Evolutionary conservation across 1,140 invertebrate genomes (phyloP).

Genomic region (Sitobion miscanthi): DNA sequence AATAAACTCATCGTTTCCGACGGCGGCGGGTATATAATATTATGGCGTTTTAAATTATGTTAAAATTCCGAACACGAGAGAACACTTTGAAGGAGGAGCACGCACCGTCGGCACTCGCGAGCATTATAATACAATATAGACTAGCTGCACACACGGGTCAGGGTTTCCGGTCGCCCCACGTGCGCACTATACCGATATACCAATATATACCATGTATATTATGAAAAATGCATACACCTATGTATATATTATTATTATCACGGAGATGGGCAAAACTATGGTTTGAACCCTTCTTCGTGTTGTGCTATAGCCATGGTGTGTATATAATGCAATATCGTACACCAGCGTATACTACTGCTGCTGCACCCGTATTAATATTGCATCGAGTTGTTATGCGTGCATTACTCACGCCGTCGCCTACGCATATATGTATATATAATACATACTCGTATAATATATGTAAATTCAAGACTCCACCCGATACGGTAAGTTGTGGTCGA

Average conservation of each 20-base stretch:
- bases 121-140: not conserved
- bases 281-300: not conserved
- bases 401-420: too few relatives aligned
- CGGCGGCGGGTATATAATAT: too few relatives aligned
- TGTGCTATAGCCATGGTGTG: not conserved
- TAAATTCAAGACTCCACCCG: too few relatives aligned
- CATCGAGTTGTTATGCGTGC: too few relatives aligned
- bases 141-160: not conserved
- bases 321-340: not conserved
- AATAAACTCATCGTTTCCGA: not conserved
- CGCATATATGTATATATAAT: too few relatives aligned
- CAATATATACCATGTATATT: not conserved
- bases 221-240: slow-evolving; percentile 6
- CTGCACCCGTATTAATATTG: not conserved
- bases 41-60: not conserved
- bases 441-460: too few relatives aligned
- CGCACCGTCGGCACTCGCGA: not conserved
- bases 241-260: not conserved
- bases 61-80: not conserved
- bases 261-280: not conserved
- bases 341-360: too few relatives aligned
- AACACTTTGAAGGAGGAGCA: not conserved
- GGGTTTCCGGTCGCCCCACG: not conserved
- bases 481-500: too few relatives aligned
- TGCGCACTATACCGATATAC: not conserved